Evolutionary conservation across 1,140 invertebrate species (phyloP).

Genomic region (Bombus pyrosoma): DNA sequence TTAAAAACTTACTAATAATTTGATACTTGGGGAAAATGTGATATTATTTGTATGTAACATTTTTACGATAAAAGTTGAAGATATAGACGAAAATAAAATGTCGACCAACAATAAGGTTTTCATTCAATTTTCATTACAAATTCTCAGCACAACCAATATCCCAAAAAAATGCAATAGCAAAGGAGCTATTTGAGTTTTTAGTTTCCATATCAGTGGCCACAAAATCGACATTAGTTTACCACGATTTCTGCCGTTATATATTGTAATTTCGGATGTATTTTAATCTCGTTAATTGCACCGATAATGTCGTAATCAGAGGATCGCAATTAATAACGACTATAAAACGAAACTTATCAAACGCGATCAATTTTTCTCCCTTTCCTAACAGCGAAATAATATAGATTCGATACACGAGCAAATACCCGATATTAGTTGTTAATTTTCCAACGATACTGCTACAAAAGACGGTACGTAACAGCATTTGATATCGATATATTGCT

Average conservation of each 20-base stretch:
- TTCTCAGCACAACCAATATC: not conserved
- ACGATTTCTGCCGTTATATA: not conserved
- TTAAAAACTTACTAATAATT: too few relatives aligned
- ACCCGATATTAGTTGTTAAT: constrained; percentile 13
- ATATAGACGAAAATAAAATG: not conserved
- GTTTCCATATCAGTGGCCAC: not conserved
- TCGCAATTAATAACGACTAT: constrained; percentile 18
- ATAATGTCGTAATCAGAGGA: constrained; percentile 19
- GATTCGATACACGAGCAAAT: not conserved
- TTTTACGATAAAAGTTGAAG: too few relatives aligned
- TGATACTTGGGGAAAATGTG: too few relatives aligned
- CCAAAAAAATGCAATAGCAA: not conserved
- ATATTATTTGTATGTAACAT: too few relatives aligned
- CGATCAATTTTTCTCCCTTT: constrained; percentile 25
- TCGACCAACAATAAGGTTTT: not conserved
- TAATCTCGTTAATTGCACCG: not conserved
- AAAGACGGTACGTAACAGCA: not conserved
- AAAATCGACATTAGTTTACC: constrained; percentile 5
- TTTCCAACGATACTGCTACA: not conserved
- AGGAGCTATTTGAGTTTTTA: not conserved
- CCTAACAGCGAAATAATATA: not conserved
- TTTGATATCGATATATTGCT: constrained; percentile 6
- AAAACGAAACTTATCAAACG: constrained; percentile 42
- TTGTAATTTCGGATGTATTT: not conserved
- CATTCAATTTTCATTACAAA: not conserved